A percentile compares a stretch with the other conserved stretches of the same genome.
These are phyloP conservation scores for Drosophila simulans DNA, from an alignment of 1,140 invertebrate genomes.

Conservation along the genomic window DNA sequence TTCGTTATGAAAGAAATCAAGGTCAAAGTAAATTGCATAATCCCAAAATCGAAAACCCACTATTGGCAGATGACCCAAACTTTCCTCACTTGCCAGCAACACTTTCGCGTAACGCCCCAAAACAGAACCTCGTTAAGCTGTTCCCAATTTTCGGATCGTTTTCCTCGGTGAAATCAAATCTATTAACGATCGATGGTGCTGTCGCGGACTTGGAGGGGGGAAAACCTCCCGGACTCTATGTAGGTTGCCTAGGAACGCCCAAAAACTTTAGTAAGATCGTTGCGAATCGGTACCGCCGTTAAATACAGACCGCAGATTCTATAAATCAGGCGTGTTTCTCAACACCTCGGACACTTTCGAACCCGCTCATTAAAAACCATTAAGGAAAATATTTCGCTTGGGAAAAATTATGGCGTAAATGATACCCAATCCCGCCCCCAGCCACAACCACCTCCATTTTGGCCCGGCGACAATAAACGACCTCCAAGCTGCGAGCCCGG, in stretches of 20 bases:
- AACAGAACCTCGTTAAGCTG: slow-evolving; percentile 12
- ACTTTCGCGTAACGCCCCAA: slow-evolving; percentile 18
- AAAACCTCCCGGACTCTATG: slow-evolving; percentile 30
- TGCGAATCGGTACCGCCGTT: slow-evolving; percentile 49
- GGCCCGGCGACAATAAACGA: slow-evolving; percentile 56
- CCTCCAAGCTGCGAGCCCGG: slow-evolving; percentile 39
- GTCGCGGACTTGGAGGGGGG: not conserved
- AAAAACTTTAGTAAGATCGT: slow-evolving; percentile 23
- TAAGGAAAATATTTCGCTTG: slow-evolving; percentile 77
- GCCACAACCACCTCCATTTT: slow-evolving; percentile 1
- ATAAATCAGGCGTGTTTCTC: slow-evolving; percentile 80
- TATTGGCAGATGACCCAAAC: not conserved
- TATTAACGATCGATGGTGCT: slow-evolving; percentile 39
- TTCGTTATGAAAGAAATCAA: not conserved
- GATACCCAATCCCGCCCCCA: slow-evolving; percentile 58
- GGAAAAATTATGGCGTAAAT: slow-evolving; percentile 80
- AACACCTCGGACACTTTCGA: slow-evolving; percentile 59
- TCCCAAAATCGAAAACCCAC: not conserved
- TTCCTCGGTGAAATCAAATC: slow-evolving; percentile 16
- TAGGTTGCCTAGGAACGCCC: slow-evolving; percentile 58
- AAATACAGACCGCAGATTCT: slow-evolving; percentile 70
- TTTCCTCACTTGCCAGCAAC: slow-evolving; percentile 3
- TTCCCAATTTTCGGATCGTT: slow-evolving; percentile 16
- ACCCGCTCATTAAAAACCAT: slow-evolving; percentile 81
- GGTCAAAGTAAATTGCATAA: not conserved